Percentiles rank a stretch among this genome's conserved stretches.
phyloP scores from a whole-genome alignment of 2,797 vertebrate species.

The Semaprochilodus insignis region DNA sequence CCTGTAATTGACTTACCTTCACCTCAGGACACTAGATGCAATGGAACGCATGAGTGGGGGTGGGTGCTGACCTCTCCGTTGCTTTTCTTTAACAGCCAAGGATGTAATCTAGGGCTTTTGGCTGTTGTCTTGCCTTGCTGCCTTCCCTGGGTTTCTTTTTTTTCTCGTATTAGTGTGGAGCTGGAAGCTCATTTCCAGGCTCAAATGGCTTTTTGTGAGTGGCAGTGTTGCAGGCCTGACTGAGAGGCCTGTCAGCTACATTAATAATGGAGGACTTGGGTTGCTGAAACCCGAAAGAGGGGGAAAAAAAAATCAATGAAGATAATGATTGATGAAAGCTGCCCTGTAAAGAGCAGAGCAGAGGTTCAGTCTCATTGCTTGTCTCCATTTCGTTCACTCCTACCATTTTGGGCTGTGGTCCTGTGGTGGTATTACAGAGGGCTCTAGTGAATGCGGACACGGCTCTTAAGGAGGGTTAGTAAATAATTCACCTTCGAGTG shows the following conservation, averaged over 20 bases:
- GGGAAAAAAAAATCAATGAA: conserved; percentile 55
- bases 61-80: conserved; percentile 37
- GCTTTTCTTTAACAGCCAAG: conserved; percentile 50
- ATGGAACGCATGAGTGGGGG: conserved; percentile 24
- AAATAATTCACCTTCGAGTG: conserved; percentile 54
- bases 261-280: conserved; percentile 58
- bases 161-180: conserved; percentile 50
- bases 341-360: conserved; percentile 46
- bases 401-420: conserved; percentile 26
- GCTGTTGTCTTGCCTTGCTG: conserved; percentile 48
- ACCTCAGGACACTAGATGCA: conserved; percentile 27
- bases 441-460: conserved; percentile 10
- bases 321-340: conserved; percentile 57
- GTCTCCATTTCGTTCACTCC: conserved; percentile 32
- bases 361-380: conserved; percentile 39
- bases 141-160: conserved; percentile 14
- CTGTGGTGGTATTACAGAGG: conserved; percentile 14
- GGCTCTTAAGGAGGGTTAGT: conserved; percentile 28
- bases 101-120: conserved; percentile 60
- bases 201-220: conserved; percentile 56
- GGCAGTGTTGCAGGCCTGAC: conserved; percentile 40
- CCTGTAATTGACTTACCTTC: conserved; percentile 55
- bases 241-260: conserved; percentile 51
- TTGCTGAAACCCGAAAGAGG: conserved; percentile 52
- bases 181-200: conserved; percentile 55